These are phyloP conservation scores for Cheumatopsyche charites DNA, from an alignment of 1,140 invertebrate genomes.

Conservation along the genomic window DNA sequence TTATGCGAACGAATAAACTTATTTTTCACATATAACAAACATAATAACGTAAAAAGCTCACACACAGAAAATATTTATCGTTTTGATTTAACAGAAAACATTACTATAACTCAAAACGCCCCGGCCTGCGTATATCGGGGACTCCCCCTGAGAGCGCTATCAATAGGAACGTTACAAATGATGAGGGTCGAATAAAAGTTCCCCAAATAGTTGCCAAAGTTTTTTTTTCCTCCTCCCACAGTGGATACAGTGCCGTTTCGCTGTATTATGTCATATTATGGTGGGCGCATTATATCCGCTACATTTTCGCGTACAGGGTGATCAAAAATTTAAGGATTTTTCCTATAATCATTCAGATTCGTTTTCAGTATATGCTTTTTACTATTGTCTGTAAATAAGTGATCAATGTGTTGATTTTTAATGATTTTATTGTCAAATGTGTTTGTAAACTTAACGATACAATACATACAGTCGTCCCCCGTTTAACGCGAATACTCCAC, in stretches of 20 bases:
- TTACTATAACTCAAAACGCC: constrained; percentile 25
- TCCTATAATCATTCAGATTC: too few species aligned
- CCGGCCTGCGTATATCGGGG: constrained; percentile 17
- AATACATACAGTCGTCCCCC: too few species aligned
- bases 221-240: not conserved
- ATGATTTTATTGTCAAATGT: too few species aligned
- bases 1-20: constrained; percentile 25
- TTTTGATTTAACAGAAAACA: constrained; percentile 28
- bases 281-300: too few species aligned
- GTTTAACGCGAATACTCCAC: too few species aligned
- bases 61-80: constrained; percentile 28
- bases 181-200: constrained; percentile 28
- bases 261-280: too few species aligned
- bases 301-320: too few species aligned
- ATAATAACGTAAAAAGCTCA: constrained; percentile 28
- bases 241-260: not conserved
- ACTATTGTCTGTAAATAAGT: too few species aligned
- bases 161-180: constrained; percentile 28
- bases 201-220: constrained; percentile 27
- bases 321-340: too few species aligned
- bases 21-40: constrained; percentile 28
- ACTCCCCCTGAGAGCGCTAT: constrained; percentile 23
- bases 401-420: too few species aligned
- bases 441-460: too few species aligned
- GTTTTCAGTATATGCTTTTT: too few species aligned